A percentile compares a stretch with the other conserved stretches of the same genome.
phyloP scores from a whole-genome alignment of 2,888 invertebrate genomes.

The Meganola albula region DNA sequence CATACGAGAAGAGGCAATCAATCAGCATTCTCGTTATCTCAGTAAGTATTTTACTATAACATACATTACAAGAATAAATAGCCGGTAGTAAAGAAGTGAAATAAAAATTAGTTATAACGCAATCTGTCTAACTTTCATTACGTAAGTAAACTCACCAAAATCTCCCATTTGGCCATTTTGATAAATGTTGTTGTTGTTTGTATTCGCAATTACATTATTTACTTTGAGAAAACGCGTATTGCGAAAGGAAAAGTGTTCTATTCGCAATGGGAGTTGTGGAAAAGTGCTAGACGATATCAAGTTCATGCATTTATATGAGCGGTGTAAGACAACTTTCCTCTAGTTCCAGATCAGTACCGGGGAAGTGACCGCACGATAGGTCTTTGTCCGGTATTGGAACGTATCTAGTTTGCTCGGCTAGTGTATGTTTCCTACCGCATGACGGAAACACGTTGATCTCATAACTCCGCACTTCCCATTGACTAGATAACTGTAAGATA shows the following conservation, averaged over 20 bases:
- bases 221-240: conserved; percentile 37
- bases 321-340: conserved; percentile 63
- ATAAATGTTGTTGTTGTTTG: conserved; percentile 10
- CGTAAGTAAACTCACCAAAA: conserved; percentile 53
- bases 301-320: conserved; percentile 73
- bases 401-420: conserved; percentile 54
- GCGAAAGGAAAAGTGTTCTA: conserved; percentile 64
- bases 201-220: conserved; percentile 51
- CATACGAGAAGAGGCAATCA: conserved; percentile 39
- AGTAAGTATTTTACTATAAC: conserved; percentile 14
- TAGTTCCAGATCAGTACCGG: conserved; percentile 52
- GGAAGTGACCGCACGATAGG: conserved; percentile 67
- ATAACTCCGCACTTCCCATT: too few relatives aligned
- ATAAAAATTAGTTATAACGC: too few relatives aligned
- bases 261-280: conserved; percentile 48
- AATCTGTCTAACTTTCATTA: conserved; percentile 10
- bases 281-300: conserved; percentile 68
- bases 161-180: conserved; percentile 52
- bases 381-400: conserved; percentile 70
- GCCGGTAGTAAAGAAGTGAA: too few relatives aligned
- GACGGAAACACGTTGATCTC: conserved; percentile 44
- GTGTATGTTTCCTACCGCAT: conserved; percentile 38
- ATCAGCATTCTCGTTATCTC: conserved; percentile 32
- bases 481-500: too few relatives aligned
- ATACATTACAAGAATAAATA: too few relatives aligned